Evolutionary conservation across 2,888 invertebrate species (phyloP).

Genomic region (Drosophila borborema): DNA sequence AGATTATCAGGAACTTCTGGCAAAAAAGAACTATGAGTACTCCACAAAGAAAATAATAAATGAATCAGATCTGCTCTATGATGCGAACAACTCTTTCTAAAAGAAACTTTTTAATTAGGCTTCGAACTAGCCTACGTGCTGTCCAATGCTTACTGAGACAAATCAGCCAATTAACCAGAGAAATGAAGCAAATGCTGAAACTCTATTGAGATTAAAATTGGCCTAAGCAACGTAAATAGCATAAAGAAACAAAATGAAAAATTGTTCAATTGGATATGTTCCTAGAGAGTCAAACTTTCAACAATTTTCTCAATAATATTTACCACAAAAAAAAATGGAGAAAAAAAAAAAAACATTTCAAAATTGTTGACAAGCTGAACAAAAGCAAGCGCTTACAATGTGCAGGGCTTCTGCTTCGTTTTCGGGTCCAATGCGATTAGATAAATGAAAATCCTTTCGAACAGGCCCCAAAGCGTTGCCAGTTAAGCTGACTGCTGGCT

Average conservation of each 20-base stretch:
- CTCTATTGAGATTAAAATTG: neutral
- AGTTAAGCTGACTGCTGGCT: conserved; percentile 28
- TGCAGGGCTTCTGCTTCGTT: neutral
- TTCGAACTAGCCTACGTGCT: no score
- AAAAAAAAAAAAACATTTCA: neutral
- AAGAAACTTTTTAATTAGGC: no score
- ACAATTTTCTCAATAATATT: neutral
- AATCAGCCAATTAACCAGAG: neutral
- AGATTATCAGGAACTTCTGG: no score
- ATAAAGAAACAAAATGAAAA: neutral
- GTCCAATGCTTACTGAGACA: no score
- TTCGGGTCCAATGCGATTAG: conserved; percentile 19
- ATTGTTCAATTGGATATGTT: neutral
- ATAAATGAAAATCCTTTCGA: conserved; percentile 30
- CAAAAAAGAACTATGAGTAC: no score
- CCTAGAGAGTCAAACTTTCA: neutral
- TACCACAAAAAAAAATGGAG: no score
- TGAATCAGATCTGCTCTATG: no score
- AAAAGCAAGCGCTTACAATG: neutral
- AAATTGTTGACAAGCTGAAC: neutral
- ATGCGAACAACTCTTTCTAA: no score
- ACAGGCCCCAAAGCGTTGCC: neutral
- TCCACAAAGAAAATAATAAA: no score
- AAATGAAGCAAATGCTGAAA: neutral
- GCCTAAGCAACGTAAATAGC: no score